Base-by-base conservation (phyloP, 2,113 vertebrate species). In the Antennarius striatus region DNA sequence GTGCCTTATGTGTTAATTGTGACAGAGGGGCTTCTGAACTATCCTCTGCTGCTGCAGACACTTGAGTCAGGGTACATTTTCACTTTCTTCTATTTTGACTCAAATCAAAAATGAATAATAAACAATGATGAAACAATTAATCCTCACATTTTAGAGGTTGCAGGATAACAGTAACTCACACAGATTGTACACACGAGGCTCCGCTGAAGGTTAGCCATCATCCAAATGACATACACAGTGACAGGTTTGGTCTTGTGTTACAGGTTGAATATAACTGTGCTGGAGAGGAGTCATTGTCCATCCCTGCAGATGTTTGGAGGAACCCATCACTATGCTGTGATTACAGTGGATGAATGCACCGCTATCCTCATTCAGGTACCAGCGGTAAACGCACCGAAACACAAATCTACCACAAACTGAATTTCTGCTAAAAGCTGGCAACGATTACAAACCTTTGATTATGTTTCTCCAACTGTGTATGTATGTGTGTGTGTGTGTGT, bases 341-440 rank as follows among this genome's bases (percentile, higher is more conserved):
- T 99, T 79, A 96, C 96, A n/a, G 60, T 98, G 68, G 95, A 98
- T 79, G 95, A 95, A 82, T 73, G 85, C 46, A 98, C 95, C 3
- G 92, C 92, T 9, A 22, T 98, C 28, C 22, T 98, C 71, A 85
- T 98, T 67, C 96, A 99, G 95, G 97, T 98, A 3, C 16, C 10
- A 15, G 15, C 3, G 36, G n/a, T 12, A n/a, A 16, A 68, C 32
- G 29, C 3, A 16, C 22, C n/a, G 47, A 47, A 15, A 16, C 3
- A 48, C 6, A 13, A 51, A 56, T 22, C 15, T 5, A 36, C 1
- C 22, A 22, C 22, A 22, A 22, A 3, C 32, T 4, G 4, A 36
- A 4, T 36, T 4, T 36, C 32, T 4, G 32, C 1, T 36, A 36
- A 36, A 36, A 36, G 32, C 32, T 22, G 22, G 22, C 2, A 2